Percentiles rank a stretch among this genome's conserved stretches.
These are phyloP conservation scores for Leptothorax acervorum DNA, from an alignment of 2,888 invertebrate genomes.

Conservation along the genomic window DNA sequence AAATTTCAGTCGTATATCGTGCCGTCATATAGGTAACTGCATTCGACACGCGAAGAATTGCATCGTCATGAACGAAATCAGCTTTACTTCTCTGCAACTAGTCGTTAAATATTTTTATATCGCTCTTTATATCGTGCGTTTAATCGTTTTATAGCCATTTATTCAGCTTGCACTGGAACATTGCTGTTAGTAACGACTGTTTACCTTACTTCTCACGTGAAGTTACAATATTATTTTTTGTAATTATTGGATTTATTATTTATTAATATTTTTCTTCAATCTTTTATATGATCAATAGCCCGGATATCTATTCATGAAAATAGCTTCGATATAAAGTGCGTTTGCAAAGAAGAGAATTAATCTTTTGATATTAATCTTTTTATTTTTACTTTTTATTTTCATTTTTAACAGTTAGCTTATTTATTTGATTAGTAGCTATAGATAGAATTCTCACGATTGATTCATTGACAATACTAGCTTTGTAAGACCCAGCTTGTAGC, in stretches of 20 bases:
- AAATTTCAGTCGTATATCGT: slow-evolving; percentile 38
- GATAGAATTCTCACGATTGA: slow-evolving; percentile 3
- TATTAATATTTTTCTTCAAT: neutral
- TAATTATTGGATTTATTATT: neutral
- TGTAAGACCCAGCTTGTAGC: slow-evolving; percentile 40
- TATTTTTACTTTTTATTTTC: neutral
- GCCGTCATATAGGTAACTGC: slow-evolving; percentile 25
- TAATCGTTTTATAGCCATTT: slow-evolving; percentile 48
- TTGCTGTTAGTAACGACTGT: neutral
- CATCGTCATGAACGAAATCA: slow-evolving; percentile 58
- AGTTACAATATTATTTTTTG: slow-evolving; percentile 12
- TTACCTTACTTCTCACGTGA: neutral
- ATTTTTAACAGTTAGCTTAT: neutral
- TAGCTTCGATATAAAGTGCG: neutral
- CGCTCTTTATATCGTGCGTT: slow-evolving; percentile 46
- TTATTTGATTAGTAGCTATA: neutral
- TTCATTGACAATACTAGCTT: neutral
- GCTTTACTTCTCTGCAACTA: slow-evolving; percentile 45
- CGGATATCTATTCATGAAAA: neutral
- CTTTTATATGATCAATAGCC: neutral
- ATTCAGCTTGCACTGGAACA: slow-evolving; percentile 29
- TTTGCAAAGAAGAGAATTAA: neutral
- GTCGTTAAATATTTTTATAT: slow-evolving; percentile 65
- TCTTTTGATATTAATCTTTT: neutral
- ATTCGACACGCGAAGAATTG: slow-evolving; percentile 62